These are phyloP conservation scores for Latrodectus elegans DNA, from an alignment of 2,888 invertebrate species.

Conservation along the genomic window DNA sequence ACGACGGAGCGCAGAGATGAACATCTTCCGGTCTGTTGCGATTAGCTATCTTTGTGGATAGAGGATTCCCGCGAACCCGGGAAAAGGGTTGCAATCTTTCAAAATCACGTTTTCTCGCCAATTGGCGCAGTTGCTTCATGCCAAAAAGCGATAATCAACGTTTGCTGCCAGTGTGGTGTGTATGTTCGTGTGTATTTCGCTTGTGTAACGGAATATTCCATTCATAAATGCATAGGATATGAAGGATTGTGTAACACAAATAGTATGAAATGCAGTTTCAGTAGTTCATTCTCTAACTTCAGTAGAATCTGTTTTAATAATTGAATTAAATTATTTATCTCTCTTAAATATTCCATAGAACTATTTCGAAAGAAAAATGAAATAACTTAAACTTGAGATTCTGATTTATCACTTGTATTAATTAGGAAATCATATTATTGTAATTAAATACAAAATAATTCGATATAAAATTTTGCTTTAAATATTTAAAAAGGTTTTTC, in stretches of 20 bases:
- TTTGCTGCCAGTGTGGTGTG: neutral
- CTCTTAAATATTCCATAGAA: no score
- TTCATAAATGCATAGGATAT: constrained; percentile 10
- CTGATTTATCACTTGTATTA: no score
- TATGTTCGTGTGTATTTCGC: neutral
- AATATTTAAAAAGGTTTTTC: no score
- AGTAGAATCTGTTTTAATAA: no score
- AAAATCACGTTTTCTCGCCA: constrained; percentile 26
- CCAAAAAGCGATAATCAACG: constrained; percentile 36
- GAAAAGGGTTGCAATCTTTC: constrained; percentile 38
- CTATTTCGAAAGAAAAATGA: no score
- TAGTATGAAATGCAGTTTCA: no score
- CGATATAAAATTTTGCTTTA: no score
- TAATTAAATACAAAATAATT: no score
- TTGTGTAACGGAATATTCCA: constrained; percentile 12
- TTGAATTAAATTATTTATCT: no score
- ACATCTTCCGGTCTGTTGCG: constrained; percentile 31
- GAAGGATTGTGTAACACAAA: neutral
- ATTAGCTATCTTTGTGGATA: constrained; percentile 32
- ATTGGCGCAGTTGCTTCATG: neutral
- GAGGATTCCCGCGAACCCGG: constrained; percentile 51
- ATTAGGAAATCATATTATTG: no score
- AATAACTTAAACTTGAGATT: no score
- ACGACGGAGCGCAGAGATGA: constrained; percentile 15
- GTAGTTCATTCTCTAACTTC: no score